phyloP scores from a whole-genome alignment of 2,113 vertebrate species.

The Microcebus lehilahytsara region DNA sequence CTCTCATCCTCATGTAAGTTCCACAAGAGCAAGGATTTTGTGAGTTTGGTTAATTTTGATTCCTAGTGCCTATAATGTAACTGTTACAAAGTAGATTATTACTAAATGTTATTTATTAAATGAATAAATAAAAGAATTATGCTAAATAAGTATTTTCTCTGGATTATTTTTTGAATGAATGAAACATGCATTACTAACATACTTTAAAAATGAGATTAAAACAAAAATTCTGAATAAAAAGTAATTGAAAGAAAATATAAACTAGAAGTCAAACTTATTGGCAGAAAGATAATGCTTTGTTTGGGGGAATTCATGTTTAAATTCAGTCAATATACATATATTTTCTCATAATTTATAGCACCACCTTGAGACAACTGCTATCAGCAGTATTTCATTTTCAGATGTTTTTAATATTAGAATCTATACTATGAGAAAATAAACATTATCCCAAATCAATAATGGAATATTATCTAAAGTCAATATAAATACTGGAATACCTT shows the following conservation, averaged over 20 bases:
- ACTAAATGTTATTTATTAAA: conserved; percentile 28
- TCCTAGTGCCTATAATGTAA: not conserved
- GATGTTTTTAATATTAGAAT: conserved; percentile 33
- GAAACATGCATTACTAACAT: not conserved
- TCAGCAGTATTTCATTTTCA: conserved; percentile 15
- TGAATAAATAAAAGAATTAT: not conserved
- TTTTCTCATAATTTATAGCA: not conserved
- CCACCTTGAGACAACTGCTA: not conserved
- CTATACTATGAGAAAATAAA: conserved; percentile 37
- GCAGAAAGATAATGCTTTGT: not conserved
- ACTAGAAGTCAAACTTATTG: not conserved
- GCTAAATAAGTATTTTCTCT: not conserved
- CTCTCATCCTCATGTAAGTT: not conserved
- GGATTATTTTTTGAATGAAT: conserved; percentile 4
- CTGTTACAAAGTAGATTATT: not conserved
- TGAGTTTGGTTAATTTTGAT: not conserved
- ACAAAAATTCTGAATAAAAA: not conserved
- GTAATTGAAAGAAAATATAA: conserved; percentile 20
- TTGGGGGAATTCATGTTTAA: conserved; percentile 34
- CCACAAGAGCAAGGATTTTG: not conserved
- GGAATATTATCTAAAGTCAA: not conserved
- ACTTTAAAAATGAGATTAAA: conserved; percentile 27
- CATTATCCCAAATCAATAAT: not conserved
- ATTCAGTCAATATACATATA: conserved; percentile 11
- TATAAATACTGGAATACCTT: not conserved